phyloP scores from a whole-genome alignment of 2,797 vertebrate species.

The Rhinella marina region DNA sequence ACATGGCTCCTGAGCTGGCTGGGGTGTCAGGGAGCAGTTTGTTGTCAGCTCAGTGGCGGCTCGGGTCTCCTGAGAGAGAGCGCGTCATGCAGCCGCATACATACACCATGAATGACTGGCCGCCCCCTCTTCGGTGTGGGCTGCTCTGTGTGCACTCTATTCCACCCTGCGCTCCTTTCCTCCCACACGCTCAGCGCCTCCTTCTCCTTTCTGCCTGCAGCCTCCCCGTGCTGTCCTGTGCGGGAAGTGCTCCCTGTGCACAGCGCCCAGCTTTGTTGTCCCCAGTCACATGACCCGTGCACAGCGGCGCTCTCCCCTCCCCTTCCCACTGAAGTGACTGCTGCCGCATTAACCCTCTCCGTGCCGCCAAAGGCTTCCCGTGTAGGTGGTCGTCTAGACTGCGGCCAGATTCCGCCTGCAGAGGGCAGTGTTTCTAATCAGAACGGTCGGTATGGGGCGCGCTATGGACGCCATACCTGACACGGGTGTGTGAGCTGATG shows the following conservation, averaged over 20 bases:
- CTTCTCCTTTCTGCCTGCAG: not conserved
- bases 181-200: slow-evolving; percentile 20
- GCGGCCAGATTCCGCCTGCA: not conserved
- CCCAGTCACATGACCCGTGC: slow-evolving; percentile 17
- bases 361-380: not conserved
- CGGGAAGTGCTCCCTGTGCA: slow-evolving; percentile 23
- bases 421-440: not conserved
- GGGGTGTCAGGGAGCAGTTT: not conserved
- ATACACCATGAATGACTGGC: slow-evolving; percentile 1
- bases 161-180: slow-evolving; percentile 10
- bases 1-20: slow-evolving; percentile 72
- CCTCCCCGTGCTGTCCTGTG: slow-evolving; percentile 12
- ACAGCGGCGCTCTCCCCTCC: too few relatives aligned
- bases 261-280: slow-evolving; percentile 45
- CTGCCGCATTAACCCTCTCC: slow-evolving; percentile 3
- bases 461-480: not conserved
- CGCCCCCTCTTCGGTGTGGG: slow-evolving; percentile 26
- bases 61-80: slow-evolving; percentile 42
- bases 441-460: not conserved
- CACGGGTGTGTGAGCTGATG: not conserved
- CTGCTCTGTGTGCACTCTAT: not conserved
- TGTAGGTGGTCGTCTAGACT: not conserved
- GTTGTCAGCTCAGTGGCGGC: slow-evolving; percentile 18
- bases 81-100: slow-evolving; percentile 40
- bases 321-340: slow-evolving; percentile 15